Percentiles rank a stretch among this genome's conserved stretches.
phyloP scores from a whole-genome alignment of 2,888 invertebrate species.

The Dorcus hopei region DNA sequence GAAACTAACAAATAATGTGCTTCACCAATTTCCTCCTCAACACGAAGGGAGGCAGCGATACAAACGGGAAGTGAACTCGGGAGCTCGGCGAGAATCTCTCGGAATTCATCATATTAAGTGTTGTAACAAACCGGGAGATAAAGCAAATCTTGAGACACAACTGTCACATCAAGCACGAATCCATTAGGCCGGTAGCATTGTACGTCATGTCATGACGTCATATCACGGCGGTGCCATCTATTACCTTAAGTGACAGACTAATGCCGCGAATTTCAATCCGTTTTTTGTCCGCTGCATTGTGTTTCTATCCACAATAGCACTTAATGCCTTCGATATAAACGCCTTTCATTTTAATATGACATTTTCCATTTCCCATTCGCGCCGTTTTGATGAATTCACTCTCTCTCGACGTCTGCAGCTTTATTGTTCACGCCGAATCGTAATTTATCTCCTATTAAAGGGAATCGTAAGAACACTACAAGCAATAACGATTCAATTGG shows the following conservation, averaged over 20 bases:
- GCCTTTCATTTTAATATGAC: constrained; percentile 40
- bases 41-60: too few species aligned
- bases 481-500: too few species aligned
- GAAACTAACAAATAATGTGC: too few species aligned
- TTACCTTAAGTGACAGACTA: constrained; percentile 41
- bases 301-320: constrained; percentile 34
- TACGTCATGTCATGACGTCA: constrained; percentile 23
- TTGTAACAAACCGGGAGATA: constrained; percentile 23
- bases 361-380: constrained; percentile 33
- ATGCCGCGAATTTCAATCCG: constrained; percentile 40
- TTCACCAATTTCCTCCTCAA: too few species aligned
- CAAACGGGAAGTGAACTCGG: background rate
- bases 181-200: constrained; percentile 23
- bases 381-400: constrained; percentile 30
- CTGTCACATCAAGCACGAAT: constrained; percentile 26
- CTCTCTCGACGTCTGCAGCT: constrained; percentile 13
- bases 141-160: constrained; percentile 23
- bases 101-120: constrained; percentile 25
- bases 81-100: constrained; percentile 4
- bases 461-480: too few species aligned
- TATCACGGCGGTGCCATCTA: constrained; percentile 35
- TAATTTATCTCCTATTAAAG: constrained; percentile 21
- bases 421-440: constrained; percentile 24
- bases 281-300: constrained; percentile 31
- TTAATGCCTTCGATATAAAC: constrained; percentile 39